Evolutionary conservation across 1,140 invertebrate species (phyloP).

Genomic region (Calliphora vicina): DNA sequence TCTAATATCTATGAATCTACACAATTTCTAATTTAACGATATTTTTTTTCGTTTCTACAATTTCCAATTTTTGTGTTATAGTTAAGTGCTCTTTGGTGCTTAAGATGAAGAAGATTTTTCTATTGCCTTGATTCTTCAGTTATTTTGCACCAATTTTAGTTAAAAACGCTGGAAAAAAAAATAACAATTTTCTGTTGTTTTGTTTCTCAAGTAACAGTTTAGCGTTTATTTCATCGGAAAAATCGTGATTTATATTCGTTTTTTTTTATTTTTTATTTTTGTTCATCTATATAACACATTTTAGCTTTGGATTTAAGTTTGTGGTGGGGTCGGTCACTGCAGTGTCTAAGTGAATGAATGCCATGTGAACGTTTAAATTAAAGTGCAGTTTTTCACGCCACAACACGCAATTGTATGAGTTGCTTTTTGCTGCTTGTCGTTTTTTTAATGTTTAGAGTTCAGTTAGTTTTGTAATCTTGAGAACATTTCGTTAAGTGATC

Average conservation of each 20-base stretch:
- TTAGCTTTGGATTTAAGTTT: not conserved
- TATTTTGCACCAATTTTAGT: conserved; percentile 30
- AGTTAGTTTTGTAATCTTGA: conserved; percentile 12
- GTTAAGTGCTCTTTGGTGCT: not conserved
- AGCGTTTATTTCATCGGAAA: conserved; percentile 30
- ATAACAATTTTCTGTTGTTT: not conserved
- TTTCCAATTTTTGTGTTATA: not conserved
- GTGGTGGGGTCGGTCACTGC: not conserved
- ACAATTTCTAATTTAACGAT: conserved; percentile 30
- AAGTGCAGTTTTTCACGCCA: conserved; percentile 34
- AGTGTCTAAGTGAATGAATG: not conserved
- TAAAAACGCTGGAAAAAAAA: not conserved
- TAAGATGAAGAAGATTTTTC: not conserved
- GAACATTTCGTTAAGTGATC: conserved; percentile 33
- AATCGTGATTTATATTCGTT: conserved; percentile 29
- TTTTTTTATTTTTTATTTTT: not conserved
- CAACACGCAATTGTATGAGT: conserved; percentile 31
- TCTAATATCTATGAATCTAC: conserved; percentile 24
- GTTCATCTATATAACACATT: not conserved
- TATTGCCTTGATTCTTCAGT: not conserved
- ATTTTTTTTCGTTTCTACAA: not conserved
- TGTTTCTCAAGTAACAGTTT: conserved; percentile 26
- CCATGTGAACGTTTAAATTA: conserved; percentile 30
- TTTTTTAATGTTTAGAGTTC: not conserved
- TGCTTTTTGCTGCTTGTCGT: not conserved